Base-by-base conservation (phyloP, 2,113 vertebrate genomes). In the Crypturellus undulatus region DNA sequence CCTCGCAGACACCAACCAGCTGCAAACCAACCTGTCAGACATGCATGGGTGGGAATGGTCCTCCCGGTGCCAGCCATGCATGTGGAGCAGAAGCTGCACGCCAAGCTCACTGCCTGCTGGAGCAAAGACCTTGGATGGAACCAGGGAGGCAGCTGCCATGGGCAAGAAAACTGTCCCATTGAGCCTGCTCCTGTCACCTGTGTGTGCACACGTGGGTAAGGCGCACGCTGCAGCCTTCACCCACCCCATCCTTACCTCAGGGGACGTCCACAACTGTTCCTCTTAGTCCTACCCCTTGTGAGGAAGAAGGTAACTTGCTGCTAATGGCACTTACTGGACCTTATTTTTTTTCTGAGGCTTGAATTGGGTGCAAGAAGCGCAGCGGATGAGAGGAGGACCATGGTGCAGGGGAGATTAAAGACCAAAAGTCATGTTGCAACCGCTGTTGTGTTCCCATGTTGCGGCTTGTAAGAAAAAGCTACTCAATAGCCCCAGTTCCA, bases 11-110 rank as follows among this genome's bases (percentile, higher is more conserved):
- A 96, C 92, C 93, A 94, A 94, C 69, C 58, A 96, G 92, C 92
- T 93, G 92, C 95, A 96, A 97, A 95, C 94, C 95, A 97, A 94
- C 85, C 87, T 93, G 79, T 96, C 69, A 94, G 79, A 84, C 94
- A 95, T 94, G 94, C 91, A 92, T 85, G 93, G 84, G 95, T 94
- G 95, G 79, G 75, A 64, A 91, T 96, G 96, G 56, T 91, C 93
- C 71, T 95, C 87, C 94, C 78, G 43, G 76, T 72, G 52, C 85
- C 76, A 97, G 96, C 94, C 96, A 97, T 95, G 96, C 93, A 1
- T 85, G 81, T 60, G 82, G 93, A 96, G 96, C 93, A 91, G 87
- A 96, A 94, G 96, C 94, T 60, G 87, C 94, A 96, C 95, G 96
- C 94, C 94, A 94, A 95, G 75, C 40, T 91, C 83, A 75, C 90